A percentile compares a stretch with the other conserved stretches of the same genome.
These are phyloP conservation scores for Xanthia icteritia DNA, from an alignment of 2,888 invertebrate species.

Conservation along the genomic window DNA sequence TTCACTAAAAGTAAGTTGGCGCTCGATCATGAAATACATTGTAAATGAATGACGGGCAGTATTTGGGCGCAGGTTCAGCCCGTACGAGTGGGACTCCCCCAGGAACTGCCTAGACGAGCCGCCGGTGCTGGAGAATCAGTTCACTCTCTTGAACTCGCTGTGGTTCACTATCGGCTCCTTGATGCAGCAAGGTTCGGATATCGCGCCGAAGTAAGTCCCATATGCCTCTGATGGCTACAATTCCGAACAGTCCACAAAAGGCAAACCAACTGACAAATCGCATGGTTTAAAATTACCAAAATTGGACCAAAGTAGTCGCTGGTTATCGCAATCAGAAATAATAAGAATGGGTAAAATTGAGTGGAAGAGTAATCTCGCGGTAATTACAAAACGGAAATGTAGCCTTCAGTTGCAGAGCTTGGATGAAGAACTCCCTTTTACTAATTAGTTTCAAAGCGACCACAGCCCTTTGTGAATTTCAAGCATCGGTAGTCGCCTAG, in stretches of 20 bases:
- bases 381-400: conserved; percentile 81
- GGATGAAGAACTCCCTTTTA: conserved; percentile 83
- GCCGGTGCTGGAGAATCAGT: conserved; percentile 96
- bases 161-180: conserved; percentile 98
- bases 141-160: conserved; percentile 97
- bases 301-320: conserved; percentile 26
- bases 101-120: conserved; percentile 96
- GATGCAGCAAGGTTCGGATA: conserved; percentile 98
- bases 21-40: conserved; percentile 52
- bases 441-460: conserved; percentile 89
- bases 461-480: conserved; percentile 88
- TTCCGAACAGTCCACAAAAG: conserved; percentile 67
- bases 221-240: conserved; percentile 79
- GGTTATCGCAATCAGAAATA: conserved; percentile 52
- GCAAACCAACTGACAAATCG: conserved; percentile 32
- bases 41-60: conserved; percentile 78
- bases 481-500: conserved; percentile 85
- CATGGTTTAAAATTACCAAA: conserved; percentile 31
- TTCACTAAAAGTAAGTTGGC: conserved; percentile 56
- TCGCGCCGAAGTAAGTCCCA: conserved; percentile 96
- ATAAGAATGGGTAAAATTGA: conserved; percentile 61
- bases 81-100: conserved; percentile 98
- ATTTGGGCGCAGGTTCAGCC: conserved; percentile 94
- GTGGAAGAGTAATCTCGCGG: conserved; percentile 66
- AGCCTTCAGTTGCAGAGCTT: conserved; percentile 83